These are phyloP conservation scores for Sarcophaga peregrina DNA, from an alignment of 1,140 invertebrate genomes.

Conservation along the genomic window DNA sequence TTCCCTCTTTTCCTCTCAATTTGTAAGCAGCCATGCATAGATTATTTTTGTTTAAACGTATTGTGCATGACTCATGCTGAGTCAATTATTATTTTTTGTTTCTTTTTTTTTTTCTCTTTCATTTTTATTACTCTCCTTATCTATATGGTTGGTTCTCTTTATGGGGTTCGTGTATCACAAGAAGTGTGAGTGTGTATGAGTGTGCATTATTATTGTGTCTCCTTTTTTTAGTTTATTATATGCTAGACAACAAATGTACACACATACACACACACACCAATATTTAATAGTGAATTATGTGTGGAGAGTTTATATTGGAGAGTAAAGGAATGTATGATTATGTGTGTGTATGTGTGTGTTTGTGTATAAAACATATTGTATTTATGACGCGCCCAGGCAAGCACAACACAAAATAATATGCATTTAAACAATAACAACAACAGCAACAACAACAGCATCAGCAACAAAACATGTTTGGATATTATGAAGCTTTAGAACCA, in stretches of 20 bases:
- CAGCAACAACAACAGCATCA: no score
- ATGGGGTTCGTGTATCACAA: no score
- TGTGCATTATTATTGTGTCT: background rate
- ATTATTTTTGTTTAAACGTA: background rate
- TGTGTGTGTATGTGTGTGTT: background rate
- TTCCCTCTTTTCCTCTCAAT: no score
- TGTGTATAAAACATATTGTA: background rate
- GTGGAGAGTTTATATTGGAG: no score
- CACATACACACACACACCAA: no score
- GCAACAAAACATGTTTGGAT: no score
- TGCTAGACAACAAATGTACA: no score
- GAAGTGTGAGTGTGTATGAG: background rate
- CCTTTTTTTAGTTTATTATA: background rate
- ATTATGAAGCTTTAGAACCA: no score
- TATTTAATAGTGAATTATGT: no score
- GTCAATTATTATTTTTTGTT: background rate
- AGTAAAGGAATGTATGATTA: background rate
- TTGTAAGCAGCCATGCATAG: background rate
- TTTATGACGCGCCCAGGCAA: slow-evolving; percentile 26
- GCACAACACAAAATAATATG: background rate
- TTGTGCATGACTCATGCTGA: slow-evolving; percentile 18
- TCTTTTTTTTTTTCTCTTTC: background rate
- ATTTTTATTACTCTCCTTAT: background rate
- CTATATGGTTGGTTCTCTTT: no score
- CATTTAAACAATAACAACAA: no score